Percentiles rank a stretch among this genome's conserved stretches.
Evolutionary conservation across 2,888 invertebrate species (phyloP).

Genomic region (Cylloceria caligata): DNA sequence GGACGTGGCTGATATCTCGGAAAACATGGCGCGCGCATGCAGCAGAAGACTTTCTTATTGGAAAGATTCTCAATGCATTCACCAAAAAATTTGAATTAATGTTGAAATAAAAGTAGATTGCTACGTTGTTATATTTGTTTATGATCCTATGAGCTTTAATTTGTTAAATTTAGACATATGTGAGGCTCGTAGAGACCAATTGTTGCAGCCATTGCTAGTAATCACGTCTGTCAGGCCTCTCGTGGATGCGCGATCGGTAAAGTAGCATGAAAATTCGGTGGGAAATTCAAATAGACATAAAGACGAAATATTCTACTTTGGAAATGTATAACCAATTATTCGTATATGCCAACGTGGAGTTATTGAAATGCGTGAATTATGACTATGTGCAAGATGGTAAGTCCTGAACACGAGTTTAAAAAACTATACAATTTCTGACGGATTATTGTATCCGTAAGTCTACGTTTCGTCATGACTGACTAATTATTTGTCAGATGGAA

Average conservation of each 20-base stretch:
- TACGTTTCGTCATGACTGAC: no score
- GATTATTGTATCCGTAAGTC: no score
- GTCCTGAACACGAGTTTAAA: background rate
- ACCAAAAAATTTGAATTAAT: background rate
- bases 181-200: slow-evolving; percentile 61
- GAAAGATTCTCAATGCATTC: background rate
- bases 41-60: slow-evolving; percentile 35
- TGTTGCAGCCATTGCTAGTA: slow-evolving; percentile 21
- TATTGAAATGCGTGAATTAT: slow-evolving; percentile 68
- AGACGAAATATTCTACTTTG: background rate
- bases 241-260: slow-evolving; percentile 18
- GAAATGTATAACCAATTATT: background rate
- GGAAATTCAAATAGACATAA: background rate
- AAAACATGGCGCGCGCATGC: slow-evolving; percentile 63
- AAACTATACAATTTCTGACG: background rate
- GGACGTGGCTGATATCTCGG: slow-evolving; percentile 77
- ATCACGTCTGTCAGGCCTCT: slow-evolving; percentile 5
- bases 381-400: slow-evolving; percentile 35
- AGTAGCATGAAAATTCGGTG: slow-evolving; percentile 8
- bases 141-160: background rate
- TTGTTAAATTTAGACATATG: background rate
- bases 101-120: background rate
- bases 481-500: no score
- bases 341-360: slow-evolving; percentile 63
- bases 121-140: background rate